Evolutionary conservation across 2,113 vertebrate genomes (phyloP).

Genomic region (Gallinago undulata): DNA sequence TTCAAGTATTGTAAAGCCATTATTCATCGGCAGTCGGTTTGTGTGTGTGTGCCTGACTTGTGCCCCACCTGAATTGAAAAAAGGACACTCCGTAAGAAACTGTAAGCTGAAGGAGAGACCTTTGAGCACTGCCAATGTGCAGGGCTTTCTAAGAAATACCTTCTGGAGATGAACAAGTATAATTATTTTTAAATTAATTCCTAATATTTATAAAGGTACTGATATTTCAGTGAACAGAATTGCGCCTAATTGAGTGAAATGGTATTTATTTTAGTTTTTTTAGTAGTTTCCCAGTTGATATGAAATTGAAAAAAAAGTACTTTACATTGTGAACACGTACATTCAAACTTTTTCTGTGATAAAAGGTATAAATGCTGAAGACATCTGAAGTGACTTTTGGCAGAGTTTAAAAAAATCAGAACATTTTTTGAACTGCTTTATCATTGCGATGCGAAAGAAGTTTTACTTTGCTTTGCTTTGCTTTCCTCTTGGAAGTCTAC

Average conservation of each 20-base stretch:
- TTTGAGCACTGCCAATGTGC: background rate
- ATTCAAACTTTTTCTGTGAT: background rate
- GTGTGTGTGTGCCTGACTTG: background rate
- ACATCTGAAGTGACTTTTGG: conserved; percentile 12
- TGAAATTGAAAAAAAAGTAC: background rate
- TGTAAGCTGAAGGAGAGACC: background rate
- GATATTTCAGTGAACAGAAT: conserved; percentile 21
- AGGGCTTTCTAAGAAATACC: background rate
- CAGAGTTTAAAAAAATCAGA: background rate
- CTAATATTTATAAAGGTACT: background rate
- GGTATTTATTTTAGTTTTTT: conserved; percentile 36
- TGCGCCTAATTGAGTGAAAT: conserved; percentile 3
- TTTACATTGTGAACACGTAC: conserved; percentile 31
- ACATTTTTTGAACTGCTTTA: conserved; percentile 16
- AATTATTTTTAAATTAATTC: conserved; percentile 38
- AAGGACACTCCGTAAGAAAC: background rate
- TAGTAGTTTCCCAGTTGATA: conserved; percentile 31
- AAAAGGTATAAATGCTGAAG: conserved; percentile 16
- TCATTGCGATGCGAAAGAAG: background rate
- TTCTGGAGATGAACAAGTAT: background rate
- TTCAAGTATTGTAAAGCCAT: background rate
- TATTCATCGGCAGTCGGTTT: background rate
- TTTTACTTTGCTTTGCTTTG: conserved; percentile 21
- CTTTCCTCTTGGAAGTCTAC: conserved; percentile 18
- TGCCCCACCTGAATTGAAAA: background rate